Base-by-base conservation (phyloP, 2,113 vertebrate genomes). In the Geococcyx californianus region DNA sequence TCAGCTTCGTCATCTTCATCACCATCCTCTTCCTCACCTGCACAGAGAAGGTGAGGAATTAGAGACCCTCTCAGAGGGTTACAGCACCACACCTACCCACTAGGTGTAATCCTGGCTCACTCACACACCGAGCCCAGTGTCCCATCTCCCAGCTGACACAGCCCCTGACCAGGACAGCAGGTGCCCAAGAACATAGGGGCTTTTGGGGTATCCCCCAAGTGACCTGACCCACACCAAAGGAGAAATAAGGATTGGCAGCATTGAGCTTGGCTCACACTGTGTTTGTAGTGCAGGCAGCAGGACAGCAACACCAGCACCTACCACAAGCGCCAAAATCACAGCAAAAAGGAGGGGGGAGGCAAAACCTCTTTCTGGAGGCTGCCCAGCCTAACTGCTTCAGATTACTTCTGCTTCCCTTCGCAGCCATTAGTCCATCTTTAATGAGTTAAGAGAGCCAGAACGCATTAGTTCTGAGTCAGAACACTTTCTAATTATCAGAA, bases 21-120 rank as follows among this genome's bases (percentile, higher is more conserved):
- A 3, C 99, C 99, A 0, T 99, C 99, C 14, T 99, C 99, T 28
- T 99, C 99, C 45, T 99, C 99, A 16, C 99, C 99, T 99, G 84
- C 55, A 70, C 0, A 2, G 75, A 63, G 19, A 28, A 23, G 17
- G 7, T 8, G 49, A 82, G 9, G 54, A 87, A 70, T 1, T 0
- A 92, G 29, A 95, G 62, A 74, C 31, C 28, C 44, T 47, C 60
- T 29, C 2, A 0, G 17, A 42, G 26, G 9, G 31, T 20, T 56
- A 26, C 26, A 66, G 59, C 36, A 51, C 54, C 5, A 1, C 2
- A 17, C 20, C 29, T 42, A 36, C 26, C 21, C 38, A n/a, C 29
- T 14, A 5, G 11, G 3, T 34, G 55, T 36, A 52, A 23, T 40
- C 13, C 60, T 44, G 68, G 13, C 45, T 76, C 60, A 33, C 16